These are phyloP conservation scores for Lynx canadensis DNA, from an alignment of 2,113 vertebrate species.

Conservation along the genomic window DNA sequence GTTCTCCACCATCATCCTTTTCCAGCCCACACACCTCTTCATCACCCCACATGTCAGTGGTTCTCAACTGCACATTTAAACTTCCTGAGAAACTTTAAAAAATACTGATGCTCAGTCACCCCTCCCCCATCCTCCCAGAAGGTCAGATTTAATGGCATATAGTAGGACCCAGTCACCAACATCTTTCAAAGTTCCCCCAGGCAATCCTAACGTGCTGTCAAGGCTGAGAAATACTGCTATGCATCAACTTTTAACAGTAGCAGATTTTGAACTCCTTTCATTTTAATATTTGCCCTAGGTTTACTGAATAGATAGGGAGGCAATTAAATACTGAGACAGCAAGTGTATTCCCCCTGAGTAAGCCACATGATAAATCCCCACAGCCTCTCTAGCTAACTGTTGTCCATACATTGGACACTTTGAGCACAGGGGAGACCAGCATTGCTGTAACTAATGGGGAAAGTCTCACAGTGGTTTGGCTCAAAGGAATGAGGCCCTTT, in stretches of 20 bases:
- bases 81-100: neutral
- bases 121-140: neutral
- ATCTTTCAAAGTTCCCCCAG: neutral
- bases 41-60: neutral
- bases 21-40: neutral
- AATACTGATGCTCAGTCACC: neutral
- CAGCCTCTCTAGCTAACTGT: neutral
- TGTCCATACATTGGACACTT: neutral
- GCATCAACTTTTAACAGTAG: neutral
- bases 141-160: neutral
- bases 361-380: neutral
- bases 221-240: neutral
- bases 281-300: conserved; percentile 50
- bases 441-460: neutral
- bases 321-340: neutral
- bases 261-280: neutral
- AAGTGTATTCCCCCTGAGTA: neutral
- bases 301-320: conserved; percentile 15
- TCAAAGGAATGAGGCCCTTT: conserved; percentile 42
- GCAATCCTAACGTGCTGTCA: neutral
- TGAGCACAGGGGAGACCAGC: neutral
- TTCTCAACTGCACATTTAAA: neutral
- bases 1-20: neutral
- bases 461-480: neutral
- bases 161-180: neutral